phyloP scores from a whole-genome alignment of 2,113 vertebrate species.

The Pelmatolapia mariae region DNA sequence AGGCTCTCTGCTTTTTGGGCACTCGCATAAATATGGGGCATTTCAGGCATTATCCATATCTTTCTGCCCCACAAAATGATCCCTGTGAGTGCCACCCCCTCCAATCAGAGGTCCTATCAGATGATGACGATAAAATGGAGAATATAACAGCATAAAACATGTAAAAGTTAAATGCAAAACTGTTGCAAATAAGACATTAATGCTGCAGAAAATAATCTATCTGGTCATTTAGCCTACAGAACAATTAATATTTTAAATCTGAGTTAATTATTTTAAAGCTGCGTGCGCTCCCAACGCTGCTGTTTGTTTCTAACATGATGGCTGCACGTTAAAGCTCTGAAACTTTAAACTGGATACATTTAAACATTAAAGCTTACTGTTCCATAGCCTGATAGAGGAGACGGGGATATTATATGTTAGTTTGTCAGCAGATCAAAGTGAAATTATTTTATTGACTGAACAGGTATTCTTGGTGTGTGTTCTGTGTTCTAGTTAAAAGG shows the following conservation, averaged over 20 bases:
- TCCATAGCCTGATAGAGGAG: not conserved
- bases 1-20: not conserved
- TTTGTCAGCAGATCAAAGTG: not conserved
- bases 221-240: not conserved
- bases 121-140: not conserved
- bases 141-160: not conserved
- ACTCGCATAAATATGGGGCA: not conserved
- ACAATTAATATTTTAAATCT: not conserved
- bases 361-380: not conserved
- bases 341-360: not conserved
- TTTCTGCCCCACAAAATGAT: not conserved
- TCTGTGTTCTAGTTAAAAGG: not conserved
- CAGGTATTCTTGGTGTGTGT: not conserved
- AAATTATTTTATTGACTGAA: not conserved
- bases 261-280: not conserved
- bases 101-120: accelerated
- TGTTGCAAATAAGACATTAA: not conserved
- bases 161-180: not conserved
- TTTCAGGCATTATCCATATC: not conserved
- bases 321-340: not conserved
- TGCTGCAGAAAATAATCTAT: not conserved
- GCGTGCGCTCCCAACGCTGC: accelerated
- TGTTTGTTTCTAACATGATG: not conserved
- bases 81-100: not conserved
- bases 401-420: not conserved